Base-by-base conservation (phyloP, 2,888 invertebrate species). In the Cheilosia impressa region DNA sequence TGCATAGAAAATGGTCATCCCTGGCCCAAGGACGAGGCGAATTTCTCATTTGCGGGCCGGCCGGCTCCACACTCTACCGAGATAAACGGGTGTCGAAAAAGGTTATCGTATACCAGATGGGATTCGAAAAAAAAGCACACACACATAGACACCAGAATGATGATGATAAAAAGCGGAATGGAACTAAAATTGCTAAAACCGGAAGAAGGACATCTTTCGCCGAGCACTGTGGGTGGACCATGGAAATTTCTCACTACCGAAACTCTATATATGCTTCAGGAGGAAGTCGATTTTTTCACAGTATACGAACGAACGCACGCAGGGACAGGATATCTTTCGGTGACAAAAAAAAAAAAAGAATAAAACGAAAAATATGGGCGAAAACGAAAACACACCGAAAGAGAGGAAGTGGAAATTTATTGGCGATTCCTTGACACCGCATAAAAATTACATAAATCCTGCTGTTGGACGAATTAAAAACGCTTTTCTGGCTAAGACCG, bases 361-460 rank as follows among this genome's bases (percentile, higher is more conserved):
- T 31, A 31, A 9, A 31, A 31, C 31, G 31, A 9, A n/a, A 63
- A 38, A 58, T 19, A 52, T 24, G 13, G 50, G 1, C 10, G 22
- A 50, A 62, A n/a, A 62, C 10, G 22, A 50, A 62, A n/a, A 62
- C 38, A 52, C 38, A 41, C 27, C 73, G 57, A 53, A 50, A 24
- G 52, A 57, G 69, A 79, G 82, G 79, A 84, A 75, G 75, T 63
- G 38, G 69, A 47, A 84, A 84, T 84, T 84, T 84, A 84, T 79
- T 79, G 79, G 69, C 65, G 79, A 84, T 76, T 84, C 53, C 60
- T 80, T 84, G 80, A 84, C 84, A 84, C 84, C 65, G 84, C 75
- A 80, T 84, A 84, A 84, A 84, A 84, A 84, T 84, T 80, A 79
- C 84, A 84, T 84, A 84, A 84, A 84, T 84, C 80, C 84, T 76